phyloP scores from a whole-genome alignment of 2,113 vertebrate genomes.

The Bubo bubo region DNA sequence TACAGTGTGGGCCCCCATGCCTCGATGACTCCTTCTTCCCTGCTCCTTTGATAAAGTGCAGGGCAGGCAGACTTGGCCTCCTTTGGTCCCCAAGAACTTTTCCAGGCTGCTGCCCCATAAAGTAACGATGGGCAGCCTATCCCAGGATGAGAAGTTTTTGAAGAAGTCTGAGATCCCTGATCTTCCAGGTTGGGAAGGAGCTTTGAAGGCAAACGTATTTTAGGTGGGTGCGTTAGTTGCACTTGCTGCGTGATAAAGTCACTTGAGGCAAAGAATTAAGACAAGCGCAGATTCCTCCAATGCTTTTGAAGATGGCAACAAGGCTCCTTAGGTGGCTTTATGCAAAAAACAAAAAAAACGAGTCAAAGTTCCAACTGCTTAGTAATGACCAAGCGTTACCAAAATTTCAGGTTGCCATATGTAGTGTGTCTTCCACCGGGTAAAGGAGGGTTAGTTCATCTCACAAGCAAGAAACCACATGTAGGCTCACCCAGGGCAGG shows the following conservation, averaged over 20 bases:
- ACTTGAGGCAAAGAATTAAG: conserved; percentile 14
- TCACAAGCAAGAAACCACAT: conserved; percentile 5
- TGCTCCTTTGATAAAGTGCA: conserved; percentile 92
- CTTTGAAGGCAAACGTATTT: neutral
- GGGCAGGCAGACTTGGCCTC: conserved; percentile 94
- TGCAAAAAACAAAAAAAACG: neutral
- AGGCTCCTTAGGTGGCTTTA: conserved; percentile 30
- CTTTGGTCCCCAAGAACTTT: conserved; percentile 97
- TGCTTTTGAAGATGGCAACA: neutral
- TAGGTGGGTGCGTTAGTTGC: neutral
- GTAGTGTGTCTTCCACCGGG: neutral
- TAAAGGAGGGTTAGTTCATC: neutral
- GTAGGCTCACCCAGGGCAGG: conserved; percentile 38
- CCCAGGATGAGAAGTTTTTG: conserved; percentile 46
- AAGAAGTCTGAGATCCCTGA: conserved; percentile 4
- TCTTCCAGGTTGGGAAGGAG: conserved; percentile 28
- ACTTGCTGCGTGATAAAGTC: neutral
- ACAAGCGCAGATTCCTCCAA: neutral
- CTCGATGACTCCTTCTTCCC: conserved; percentile 87
- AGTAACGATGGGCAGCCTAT: conserved; percentile 81
- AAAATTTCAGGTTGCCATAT: neutral
- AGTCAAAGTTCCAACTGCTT: conserved; percentile 2
- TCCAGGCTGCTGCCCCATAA: conserved; percentile 99
- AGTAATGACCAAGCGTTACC: neutral
- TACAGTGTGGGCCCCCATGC: conserved; percentile 87